Base-by-base conservation (phyloP, 2,888 invertebrate species). In the Aspidiotus destructor region DNA sequence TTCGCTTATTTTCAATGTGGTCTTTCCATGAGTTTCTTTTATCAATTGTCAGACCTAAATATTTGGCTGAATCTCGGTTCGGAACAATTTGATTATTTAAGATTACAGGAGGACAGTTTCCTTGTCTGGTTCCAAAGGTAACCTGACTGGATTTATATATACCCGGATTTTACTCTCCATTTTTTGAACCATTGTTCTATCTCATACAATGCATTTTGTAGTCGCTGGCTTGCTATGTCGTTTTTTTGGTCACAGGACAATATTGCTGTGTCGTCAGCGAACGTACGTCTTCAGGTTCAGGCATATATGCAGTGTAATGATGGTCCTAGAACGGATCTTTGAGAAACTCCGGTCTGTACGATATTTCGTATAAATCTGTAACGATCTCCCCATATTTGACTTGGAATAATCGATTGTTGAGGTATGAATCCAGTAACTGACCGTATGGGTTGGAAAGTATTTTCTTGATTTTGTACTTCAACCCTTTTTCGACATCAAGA, bases 1-100 rank as follows among this genome's bases (percentile, higher is more conserved):
- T n/a, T n/a, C n/a, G n/a, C n/a, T n/a, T n/a, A n/a, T n/a, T n/a
- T n/a, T n/a, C n/a, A n/a, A n/a, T n/a, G n/a, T n/a, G n/a, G n/a
- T 60, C 28, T 11, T 60, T 40, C 13, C 73, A 62, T 65, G 44
- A 61, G 68, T 63, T 68, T 82, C 74, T 10, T 10, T 44, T 44
- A 44, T 44, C 48, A 44, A 44, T 44, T 44, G 48, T 44, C 13
- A 44, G 8, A 10, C 48, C 13, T 44, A 44, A 44, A 13, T 44
- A 44, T 44, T 44, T 44, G 8, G 48, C 48, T 44, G 48, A 44
- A 13, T 44, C 13, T 13, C 48, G n/a, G n/a, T 44, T 13, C 13
- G 48, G 13, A 44, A 44, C 13, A 13, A 44, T 10, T 44, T 44
- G 9, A 10, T 13, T 13, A 44, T 44, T 44, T 13, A 44, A 10